Percentiles rank a stretch among this genome's conserved stretches.
phyloP scores from a whole-genome alignment of 2,113 vertebrate species.

The Toxostoma redivivum region DNA sequence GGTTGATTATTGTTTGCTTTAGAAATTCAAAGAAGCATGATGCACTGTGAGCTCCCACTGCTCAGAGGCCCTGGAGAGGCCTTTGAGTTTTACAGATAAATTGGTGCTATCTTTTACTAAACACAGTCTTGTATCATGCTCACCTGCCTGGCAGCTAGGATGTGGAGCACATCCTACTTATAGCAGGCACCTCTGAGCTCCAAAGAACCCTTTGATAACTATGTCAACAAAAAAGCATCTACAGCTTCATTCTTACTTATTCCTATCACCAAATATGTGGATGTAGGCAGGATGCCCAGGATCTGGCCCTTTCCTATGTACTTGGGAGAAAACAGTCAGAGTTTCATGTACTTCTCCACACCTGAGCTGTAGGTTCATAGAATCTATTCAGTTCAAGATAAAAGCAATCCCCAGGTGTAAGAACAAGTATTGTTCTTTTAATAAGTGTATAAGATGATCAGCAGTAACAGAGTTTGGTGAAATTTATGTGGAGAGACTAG shows the following conservation, averaged over 20 bases:
- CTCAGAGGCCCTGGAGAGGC: neutral
- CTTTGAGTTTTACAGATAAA: constrained; percentile 17
- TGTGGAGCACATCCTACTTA: neutral
- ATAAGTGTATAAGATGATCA: neutral
- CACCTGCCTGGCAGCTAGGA: neutral
- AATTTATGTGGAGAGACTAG: neutral
- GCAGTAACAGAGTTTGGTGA: neutral
- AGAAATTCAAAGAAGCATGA: neutral
- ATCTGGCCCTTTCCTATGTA: neutral
- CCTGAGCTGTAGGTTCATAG: neutral
- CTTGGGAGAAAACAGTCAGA: neutral
- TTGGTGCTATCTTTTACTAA: neutral
- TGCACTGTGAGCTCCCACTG: neutral
- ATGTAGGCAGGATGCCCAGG: neutral
- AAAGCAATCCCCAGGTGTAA: neutral
- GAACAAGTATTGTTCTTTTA: neutral
- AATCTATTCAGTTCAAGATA: neutral
- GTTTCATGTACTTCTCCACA: neutral
- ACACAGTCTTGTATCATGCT: neutral
- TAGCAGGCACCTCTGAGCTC: neutral
- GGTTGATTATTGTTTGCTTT: constrained; percentile 8
- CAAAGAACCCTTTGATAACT: neutral
- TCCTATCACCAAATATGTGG: neutral
- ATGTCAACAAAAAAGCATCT: constrained; percentile 23
- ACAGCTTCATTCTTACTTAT: neutral